A percentile compares a stretch with the other conserved stretches of the same genome.
Evolutionary conservation across 2,888 invertebrate genomes (phyloP).

Genomic region (Eupeodes latifasciatus): DNA sequence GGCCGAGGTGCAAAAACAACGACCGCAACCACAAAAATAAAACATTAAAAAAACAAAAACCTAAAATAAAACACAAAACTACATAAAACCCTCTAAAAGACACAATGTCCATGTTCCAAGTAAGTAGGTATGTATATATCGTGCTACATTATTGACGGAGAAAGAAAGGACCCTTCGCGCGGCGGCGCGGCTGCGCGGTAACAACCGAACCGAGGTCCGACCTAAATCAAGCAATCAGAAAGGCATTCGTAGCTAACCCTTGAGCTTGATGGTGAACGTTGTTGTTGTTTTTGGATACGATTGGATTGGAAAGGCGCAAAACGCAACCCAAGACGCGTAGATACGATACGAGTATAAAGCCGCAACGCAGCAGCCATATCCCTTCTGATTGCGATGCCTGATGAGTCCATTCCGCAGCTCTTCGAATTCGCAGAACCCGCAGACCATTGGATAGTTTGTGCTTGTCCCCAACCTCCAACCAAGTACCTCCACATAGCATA

Average conservation of each 20-base stretch:
- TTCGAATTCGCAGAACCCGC: constrained; percentile 68
- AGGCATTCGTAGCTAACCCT: constrained; percentile 75
- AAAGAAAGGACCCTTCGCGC: constrained; percentile 51
- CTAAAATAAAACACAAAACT: constrained; percentile 31
- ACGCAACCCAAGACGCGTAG: constrained; percentile 72
- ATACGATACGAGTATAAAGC: constrained; percentile 21
- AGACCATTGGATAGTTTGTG: constrained; percentile 26
- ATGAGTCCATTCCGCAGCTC: constrained; percentile 71
- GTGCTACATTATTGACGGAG: not conserved
- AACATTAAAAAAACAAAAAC: not conserved
- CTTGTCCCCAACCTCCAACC: not conserved
- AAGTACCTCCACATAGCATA: not conserved
- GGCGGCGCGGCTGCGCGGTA: not conserved
- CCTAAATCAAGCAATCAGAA: constrained; percentile 76
- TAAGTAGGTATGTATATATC: not conserved
- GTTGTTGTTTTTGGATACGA: constrained; percentile 36
- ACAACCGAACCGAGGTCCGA: constrained; percentile 34
- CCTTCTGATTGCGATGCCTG: constrained; percentile 72
- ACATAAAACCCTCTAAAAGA: constrained; percentile 32
- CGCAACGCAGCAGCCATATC: constrained; percentile 46
- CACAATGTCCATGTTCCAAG: constrained; percentile 59
- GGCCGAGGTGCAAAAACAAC: constrained; percentile 76
- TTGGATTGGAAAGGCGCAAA: constrained; percentile 63
- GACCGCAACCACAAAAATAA: constrained; percentile 55
- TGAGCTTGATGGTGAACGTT: constrained; percentile 37